These are phyloP conservation scores for Lepilemur ruficaudatus DNA, from an alignment of 2,797 vertebrate genomes.

Conservation along the genomic window DNA sequence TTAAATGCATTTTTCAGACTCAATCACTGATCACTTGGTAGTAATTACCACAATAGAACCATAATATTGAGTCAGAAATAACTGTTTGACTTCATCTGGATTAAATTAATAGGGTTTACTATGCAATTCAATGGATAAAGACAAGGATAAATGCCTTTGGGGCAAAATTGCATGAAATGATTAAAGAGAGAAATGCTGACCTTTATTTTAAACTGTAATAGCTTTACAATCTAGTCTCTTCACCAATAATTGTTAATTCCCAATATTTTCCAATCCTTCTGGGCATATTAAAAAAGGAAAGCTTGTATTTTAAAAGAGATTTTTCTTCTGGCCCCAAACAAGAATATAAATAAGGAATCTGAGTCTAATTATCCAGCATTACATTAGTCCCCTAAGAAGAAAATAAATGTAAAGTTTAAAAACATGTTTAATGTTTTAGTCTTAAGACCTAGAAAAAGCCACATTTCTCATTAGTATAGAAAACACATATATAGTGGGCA, in stretches of 20 bases:
- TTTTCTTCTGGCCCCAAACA: slow-evolving; percentile 42
- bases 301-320: slow-evolving; percentile 58
- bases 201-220: slow-evolving; percentile 57
- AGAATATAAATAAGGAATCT: slow-evolving; percentile 53
- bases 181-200: background rate
- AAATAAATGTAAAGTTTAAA: slow-evolving; percentile 47
- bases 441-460: slow-evolving; percentile 27
- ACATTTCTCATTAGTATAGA: background rate
- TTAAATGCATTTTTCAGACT: slow-evolving; percentile 46
- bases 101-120: slow-evolving; percentile 60
- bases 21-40: slow-evolving; percentile 53
- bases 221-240: slow-evolving; percentile 50
- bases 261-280: slow-evolving; percentile 51
- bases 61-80: slow-evolving; percentile 55
- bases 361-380: slow-evolving; percentile 48
- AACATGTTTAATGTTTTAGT: slow-evolving; percentile 1
- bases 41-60: slow-evolving; percentile 46
- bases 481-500: background rate
- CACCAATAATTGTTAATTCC: slow-evolving; percentile 62
- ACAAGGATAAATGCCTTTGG: slow-evolving; percentile 55
- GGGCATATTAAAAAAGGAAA: slow-evolving; percentile 53
- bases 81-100: slow-evolving; percentile 44
- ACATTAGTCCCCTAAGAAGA: slow-evolving; percentile 1
- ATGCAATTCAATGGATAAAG: slow-evolving; percentile 8
- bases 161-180: background rate